These are phyloP conservation scores for Sus scrofa DNA, from an alignment of 2,113 vertebrate species.

Conservation along the genomic window T2T-Sscrofa CM000827.6:66998001-66998500, in stretches of 20 bases:
- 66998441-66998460: background rate
- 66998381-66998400: slow-evolving; percentile 12
- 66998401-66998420: background rate
- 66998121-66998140: background rate
- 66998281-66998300: slow-evolving; percentile 6
- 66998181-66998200: background rate
- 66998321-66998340: background rate
- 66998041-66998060: background rate
- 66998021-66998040: background rate
- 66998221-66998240: slow-evolving; percentile 19
- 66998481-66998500: background rate
- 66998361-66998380: background rate
- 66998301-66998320: background rate
- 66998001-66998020: background rate
- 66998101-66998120: background rate
- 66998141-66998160: background rate
- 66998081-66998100: background rate
- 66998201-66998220: slow-evolving; percentile 19
- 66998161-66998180: background rate
- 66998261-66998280: slow-evolving; percentile 1
- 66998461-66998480: background rate
- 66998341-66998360: background rate
- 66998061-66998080: background rate
- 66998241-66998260: slow-evolving; percentile 3
- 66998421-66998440: background rate